phyloP scores from a whole-genome alignment of 1,140 invertebrate genomes.

The Stegodyphus dumicola region DNA sequence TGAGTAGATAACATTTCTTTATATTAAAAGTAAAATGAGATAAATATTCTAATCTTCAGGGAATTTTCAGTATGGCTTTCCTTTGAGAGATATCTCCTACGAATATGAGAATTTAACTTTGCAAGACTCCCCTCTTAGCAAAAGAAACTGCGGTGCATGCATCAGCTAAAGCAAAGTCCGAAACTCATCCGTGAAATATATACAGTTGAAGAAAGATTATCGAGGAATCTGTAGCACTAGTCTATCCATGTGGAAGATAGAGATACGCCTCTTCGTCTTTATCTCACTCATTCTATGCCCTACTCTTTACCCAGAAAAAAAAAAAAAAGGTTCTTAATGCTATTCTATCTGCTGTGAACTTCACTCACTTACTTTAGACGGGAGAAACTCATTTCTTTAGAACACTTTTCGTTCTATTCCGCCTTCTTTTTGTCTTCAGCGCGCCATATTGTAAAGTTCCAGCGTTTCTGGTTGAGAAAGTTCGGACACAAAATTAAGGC shows the following conservation, averaged over 20 bases:
- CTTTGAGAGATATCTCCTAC: not conserved
- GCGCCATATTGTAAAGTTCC: constrained; percentile 47
- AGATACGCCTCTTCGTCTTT: constrained; percentile 56
- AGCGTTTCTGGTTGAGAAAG: constrained; percentile 11
- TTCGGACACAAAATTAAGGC: constrained; percentile 39
- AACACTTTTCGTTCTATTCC: not conserved
- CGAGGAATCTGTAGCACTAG: constrained; percentile 43
- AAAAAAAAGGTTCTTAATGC: constrained; percentile 55
- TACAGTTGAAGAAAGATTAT: constrained; percentile 59
- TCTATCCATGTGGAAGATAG: constrained; percentile 43
- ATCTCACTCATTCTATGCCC: constrained; percentile 40
- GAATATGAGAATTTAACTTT: constrained; percentile 21
- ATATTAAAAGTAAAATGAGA: too few relatives aligned
- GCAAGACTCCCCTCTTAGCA: not conserved
- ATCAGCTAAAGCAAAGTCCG: constrained; percentile 54
- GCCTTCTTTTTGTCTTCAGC: constrained; percentile 5
- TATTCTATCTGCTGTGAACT: constrained; percentile 52
- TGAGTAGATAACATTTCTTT: too few relatives aligned
- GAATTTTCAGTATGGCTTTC: too few relatives aligned
- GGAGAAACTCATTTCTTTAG: constrained; percentile 48
- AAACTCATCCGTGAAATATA: constrained; percentile 60
- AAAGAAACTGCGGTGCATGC: constrained; percentile 47
- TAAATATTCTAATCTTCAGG: too few relatives aligned
- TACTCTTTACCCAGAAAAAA: constrained; percentile 39
- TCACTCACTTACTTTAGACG: constrained; percentile 32